Evolutionary conservation across 2,888 invertebrate species (phyloP).

Genomic region (Hypolimnas misippus): DNA sequence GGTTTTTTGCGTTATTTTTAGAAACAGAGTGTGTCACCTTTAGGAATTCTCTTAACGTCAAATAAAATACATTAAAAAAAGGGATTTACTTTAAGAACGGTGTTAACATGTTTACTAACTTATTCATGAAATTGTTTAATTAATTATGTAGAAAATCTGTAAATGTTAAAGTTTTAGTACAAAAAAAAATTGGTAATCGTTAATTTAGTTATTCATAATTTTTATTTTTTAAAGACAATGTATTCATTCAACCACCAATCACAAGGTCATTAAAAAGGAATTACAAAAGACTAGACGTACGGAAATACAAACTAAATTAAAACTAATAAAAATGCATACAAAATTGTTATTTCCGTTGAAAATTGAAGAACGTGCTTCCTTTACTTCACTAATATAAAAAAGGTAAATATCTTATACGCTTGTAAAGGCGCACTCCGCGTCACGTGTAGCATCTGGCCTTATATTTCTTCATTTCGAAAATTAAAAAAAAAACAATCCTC

Average conservation of each 20-base stretch:
- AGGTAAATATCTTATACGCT: too few relatives aligned
- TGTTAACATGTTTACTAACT: background rate
- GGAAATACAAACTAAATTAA: too few relatives aligned
- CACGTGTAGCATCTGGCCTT: constrained; percentile 5
- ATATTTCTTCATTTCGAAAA: constrained; percentile 14
- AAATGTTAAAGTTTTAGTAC: too few relatives aligned
- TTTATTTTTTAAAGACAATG: too few relatives aligned
- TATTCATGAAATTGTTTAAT: background rate
- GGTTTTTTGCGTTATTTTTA: constrained; percentile 32
- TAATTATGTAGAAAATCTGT: too few relatives aligned
- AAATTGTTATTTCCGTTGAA: too few relatives aligned
- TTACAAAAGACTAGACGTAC: too few relatives aligned
- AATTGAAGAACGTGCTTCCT: background rate
- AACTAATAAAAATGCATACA: too few relatives aligned
- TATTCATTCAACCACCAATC: too few relatives aligned
- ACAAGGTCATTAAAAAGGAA: too few relatives aligned
- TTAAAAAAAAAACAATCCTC: constrained; percentile 28
- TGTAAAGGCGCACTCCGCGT: background rate
- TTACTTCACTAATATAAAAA: background rate
- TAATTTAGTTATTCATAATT: too few relatives aligned
- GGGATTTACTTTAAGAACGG: background rate
- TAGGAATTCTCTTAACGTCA: constrained; percentile 2
- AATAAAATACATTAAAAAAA: background rate
- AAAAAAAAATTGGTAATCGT: too few relatives aligned
- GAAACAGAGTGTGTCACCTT: constrained; percentile 26